These are phyloP conservation scores for Gymnoscopelus braueri DNA, from an alignment of 2,797 vertebrate species.

Conservation along the genomic window DNA sequence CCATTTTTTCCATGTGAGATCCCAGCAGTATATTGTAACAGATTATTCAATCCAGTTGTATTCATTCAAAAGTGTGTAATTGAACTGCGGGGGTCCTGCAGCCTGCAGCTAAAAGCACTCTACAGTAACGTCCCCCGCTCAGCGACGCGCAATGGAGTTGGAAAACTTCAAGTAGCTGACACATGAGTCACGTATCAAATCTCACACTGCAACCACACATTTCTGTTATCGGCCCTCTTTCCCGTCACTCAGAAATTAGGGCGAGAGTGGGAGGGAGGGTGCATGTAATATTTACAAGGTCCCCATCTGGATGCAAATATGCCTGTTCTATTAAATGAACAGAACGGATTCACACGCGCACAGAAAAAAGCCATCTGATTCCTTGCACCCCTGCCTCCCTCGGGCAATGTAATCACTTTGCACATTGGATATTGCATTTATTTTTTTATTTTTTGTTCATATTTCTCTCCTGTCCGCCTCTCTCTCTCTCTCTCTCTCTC, in stretches of 20 bases:
- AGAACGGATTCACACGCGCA: slow-evolving; percentile 54
- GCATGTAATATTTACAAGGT: slow-evolving; percentile 45
- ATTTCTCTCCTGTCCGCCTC: not conserved
- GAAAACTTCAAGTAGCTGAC: slow-evolving; percentile 52
- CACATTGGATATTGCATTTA: slow-evolving; percentile 73
- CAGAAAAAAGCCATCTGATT: slow-evolving; percentile 63
- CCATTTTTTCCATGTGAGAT: slow-evolving; percentile 20
- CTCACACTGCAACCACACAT: slow-evolving; percentile 44
- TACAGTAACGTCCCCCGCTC: slow-evolving; percentile 9
- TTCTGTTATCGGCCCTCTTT: slow-evolving; percentile 50
- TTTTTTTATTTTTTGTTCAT: slow-evolving; percentile 60
- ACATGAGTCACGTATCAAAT: slow-evolving; percentile 57
- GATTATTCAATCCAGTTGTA: slow-evolving; percentile 40
- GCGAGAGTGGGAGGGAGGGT: slow-evolving; percentile 1
- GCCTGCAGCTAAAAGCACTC: slow-evolving; percentile 43
- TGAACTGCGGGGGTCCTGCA: slow-evolving; percentile 45
- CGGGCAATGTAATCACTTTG: slow-evolving; percentile 74
- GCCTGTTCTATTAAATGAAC: slow-evolving; percentile 67
- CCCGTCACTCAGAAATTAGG: slow-evolving; percentile 22
- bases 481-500: slow-evolving; percentile 40
- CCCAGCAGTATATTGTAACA: slow-evolving; percentile 16
- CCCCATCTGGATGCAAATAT: slow-evolving; percentile 64
- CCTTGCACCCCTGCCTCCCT: slow-evolving; percentile 67
- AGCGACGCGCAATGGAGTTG: slow-evolving; percentile 41
- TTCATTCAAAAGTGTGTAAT: slow-evolving; percentile 53